Conservation (phyloP, 2,797 vertebrate species). For the Neosilurus mollespiculum region DNA sequence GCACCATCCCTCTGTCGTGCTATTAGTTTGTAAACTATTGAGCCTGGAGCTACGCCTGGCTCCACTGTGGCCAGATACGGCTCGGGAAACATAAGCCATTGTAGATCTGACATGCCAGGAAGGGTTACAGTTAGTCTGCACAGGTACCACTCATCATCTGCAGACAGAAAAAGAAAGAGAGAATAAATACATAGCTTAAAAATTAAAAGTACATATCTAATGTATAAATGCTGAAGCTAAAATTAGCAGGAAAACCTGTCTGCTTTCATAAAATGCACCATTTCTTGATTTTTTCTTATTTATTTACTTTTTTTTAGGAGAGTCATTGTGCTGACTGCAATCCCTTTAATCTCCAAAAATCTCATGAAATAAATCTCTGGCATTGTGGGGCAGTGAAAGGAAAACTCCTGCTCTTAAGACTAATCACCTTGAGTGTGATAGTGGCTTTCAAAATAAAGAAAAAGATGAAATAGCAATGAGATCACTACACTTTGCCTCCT, state of each 20-base stretch:
- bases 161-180: constrained; percentile 24
- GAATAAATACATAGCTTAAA: background rate
- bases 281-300: background rate
- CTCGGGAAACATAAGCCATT: constrained; percentile 84
- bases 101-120: constrained; percentile 75
- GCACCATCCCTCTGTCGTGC: constrained; percentile 65
- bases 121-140: constrained; percentile 77
- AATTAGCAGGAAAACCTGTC: background rate
- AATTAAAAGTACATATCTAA: background rate
- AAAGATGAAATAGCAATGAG: constrained; percentile 35
- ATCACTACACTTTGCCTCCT: constrained; percentile 30
- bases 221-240: background rate
- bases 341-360: constrained; percentile 43
- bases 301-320: constrained; percentile 2
- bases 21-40: constrained; percentile 74
- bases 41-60: constrained; percentile 73
- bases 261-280: background rate
- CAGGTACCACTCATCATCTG: constrained; percentile 85
- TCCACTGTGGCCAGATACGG: constrained; percentile 79
- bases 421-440: constrained; percentile 35
- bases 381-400: constrained; percentile 1
- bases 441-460: constrained; percentile 33
- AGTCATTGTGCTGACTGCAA: constrained; percentile 21
- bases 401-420: constrained; percentile 25
- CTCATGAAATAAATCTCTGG: constrained; percentile 43